Evolutionary conservation across 2,888 invertebrate species (phyloP).

Genomic region (Tromatobia lineatoria): DNA sequence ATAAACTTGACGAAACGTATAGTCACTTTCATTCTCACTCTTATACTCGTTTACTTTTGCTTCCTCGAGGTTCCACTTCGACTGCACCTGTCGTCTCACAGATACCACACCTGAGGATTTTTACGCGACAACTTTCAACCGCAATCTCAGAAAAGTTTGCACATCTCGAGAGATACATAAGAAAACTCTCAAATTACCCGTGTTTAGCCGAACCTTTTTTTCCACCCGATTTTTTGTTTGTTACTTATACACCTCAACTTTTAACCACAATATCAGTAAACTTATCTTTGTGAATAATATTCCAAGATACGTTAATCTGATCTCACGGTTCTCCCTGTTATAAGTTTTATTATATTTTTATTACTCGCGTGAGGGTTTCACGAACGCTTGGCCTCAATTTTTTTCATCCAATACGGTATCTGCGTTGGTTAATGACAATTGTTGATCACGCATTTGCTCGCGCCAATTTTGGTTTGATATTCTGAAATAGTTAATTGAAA

Average conservation of each 20-base stretch:
- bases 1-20: constrained; percentile 20
- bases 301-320: background rate
- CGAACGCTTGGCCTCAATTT: background rate
- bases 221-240: background rate
- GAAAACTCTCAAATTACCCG: constrained; percentile 42
- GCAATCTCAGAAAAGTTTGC: constrained; percentile 34
- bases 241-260: constrained; percentile 19
- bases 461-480: no score
- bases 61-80: constrained; percentile 29
- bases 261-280: constrained; percentile 30
- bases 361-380: background rate
- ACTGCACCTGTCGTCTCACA: constrained; percentile 11
- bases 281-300: constrained; percentile 24
- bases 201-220: background rate
- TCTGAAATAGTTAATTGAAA: no score
- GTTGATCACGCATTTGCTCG: no score
- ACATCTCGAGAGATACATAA: constrained; percentile 10
- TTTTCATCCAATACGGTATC: background rate
- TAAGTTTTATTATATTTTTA: constrained; percentile 1
- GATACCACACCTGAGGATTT: background rate
- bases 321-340: constrained; percentile 1
- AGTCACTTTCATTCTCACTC: constrained; percentile 12
- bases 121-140: constrained; percentile 31
- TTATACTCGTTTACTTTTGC: background rate
- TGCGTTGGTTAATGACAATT: no score